phyloP scores from a whole-genome alignment of 2,888 invertebrate species.

The Papilio demoleus region DNA sequence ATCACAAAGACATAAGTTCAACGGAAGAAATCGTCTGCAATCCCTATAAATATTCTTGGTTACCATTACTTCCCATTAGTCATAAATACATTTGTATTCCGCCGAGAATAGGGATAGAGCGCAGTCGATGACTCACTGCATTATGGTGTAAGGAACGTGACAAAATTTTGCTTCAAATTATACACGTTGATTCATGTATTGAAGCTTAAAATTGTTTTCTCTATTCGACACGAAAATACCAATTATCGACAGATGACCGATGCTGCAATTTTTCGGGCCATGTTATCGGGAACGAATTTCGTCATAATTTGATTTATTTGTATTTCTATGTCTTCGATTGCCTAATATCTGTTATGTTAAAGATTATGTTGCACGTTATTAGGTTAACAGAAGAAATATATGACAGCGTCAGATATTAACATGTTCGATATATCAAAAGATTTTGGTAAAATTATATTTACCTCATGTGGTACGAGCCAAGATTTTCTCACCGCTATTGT shows the following conservation, averaged over 20 bases:
- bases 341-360: neutral
- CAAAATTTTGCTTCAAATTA: constrained; percentile 43
- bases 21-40: neutral
- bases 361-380: neutral
- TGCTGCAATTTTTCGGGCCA: neutral
- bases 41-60: constrained; percentile 2
- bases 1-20: neutral
- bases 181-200: constrained; percentile 24
- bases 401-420: neutral
- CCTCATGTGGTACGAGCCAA: neutral
- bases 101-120: constrained; percentile 42
- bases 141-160: constrained; percentile 42
- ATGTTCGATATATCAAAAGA: neutral
- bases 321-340: constrained; percentile 2
- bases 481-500: neutral
- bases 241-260: neutral
- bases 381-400: neutral
- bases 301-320: neutral
- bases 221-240: neutral
- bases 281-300: constrained; percentile 6
- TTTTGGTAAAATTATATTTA: neutral
- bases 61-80: constrained; percentile 44
- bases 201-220: constrained; percentile 8
- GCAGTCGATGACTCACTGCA: constrained; percentile 31
- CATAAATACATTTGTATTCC: constrained; percentile 51